Base-by-base conservation (phyloP, 2,888 invertebrate species). In the Hartigia nigra region DNA sequence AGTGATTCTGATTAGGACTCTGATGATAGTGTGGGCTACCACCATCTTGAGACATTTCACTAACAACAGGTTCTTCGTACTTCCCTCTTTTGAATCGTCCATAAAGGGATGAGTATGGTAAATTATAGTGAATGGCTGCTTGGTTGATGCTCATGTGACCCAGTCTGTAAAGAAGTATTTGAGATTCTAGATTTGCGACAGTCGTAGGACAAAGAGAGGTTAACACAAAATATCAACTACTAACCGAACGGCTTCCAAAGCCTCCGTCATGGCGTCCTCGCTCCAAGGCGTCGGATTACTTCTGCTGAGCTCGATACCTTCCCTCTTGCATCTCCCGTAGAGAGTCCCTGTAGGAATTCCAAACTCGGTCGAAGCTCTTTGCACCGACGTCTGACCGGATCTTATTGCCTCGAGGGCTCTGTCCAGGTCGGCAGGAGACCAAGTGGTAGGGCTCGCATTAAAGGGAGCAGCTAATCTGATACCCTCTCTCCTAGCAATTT, bases 71-170 rank as follows among this genome's bases (percentile, higher is more conserved):
- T 77, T 91, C 92, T 80, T 96, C 96, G 90, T 96, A 96, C 91
- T 97, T 97, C 89, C 96, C 96, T 76, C 97, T 94, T 91, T 97
- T 97, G 91, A 97, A 97, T 79, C 97, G 94, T 0, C 97, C 97
- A 89, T 97, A 97, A 37, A 97, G 93, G 5, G 97, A 97, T 23
- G 97, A 97, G 91, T 97, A 97, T 70, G 97, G 97, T 88, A 97
- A 92, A 92, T 97, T 97, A 92, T 95, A 97, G 91, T 97, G 97
- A 86, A 97, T 97, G 77, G 97, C 97, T 76, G 97, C 97, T 92
- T 97, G 97, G 92, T 97, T 97, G 88, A 97, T 97, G 82, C 97
- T 97, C 97, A 97, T 97, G 91, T 97, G 97, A 37, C 97, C 97
- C 84, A 97, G 93, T 88, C 97, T 97, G 89, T 74, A 92, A 91